Evolutionary conservation across 1,140 invertebrate genomes (phyloP).

Genomic region (Anoplophora glabripennis): DNA sequence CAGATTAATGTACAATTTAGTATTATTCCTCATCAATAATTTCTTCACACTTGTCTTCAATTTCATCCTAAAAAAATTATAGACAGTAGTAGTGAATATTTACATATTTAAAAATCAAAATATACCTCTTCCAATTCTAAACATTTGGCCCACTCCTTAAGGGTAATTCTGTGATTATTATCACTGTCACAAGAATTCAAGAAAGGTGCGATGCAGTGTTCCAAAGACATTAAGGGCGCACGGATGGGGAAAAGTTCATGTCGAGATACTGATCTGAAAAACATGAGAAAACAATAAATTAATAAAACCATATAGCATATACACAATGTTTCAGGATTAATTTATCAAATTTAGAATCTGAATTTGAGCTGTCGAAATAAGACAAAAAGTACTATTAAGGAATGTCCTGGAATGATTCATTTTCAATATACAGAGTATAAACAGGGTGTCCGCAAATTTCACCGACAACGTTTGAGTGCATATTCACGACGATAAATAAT

Average conservation of each 20-base stretch:
- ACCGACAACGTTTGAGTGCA: too few relatives aligned
- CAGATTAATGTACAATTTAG: slow-evolving; percentile 12
- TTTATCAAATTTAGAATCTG: too few relatives aligned
- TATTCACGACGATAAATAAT: too few relatives aligned
- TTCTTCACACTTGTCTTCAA: slow-evolving; percentile 61
- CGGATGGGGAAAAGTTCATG: slow-evolving; percentile 94
- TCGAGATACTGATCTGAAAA: slow-evolving; percentile 70
- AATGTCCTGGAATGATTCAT: too few relatives aligned
- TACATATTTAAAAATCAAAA: neutral
- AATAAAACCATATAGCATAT: neutral
- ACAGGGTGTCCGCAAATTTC: too few relatives aligned
- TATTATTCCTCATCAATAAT: slow-evolving; percentile 47
- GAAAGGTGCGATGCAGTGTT: slow-evolving; percentile 95
- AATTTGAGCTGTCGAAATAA: too few relatives aligned
- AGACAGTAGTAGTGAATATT: slow-evolving; percentile 1
- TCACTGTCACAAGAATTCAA: slow-evolving; percentile 83
- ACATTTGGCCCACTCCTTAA: slow-evolving; percentile 90
- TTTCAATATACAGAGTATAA: too few relatives aligned
- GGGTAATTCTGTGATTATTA: slow-evolving; percentile 83
- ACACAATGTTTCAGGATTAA: slow-evolving; percentile 3
- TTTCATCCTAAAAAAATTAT: slow-evolving; percentile 53
- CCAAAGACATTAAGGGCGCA: slow-evolving; percentile 86
- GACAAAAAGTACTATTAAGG: too few relatives aligned
- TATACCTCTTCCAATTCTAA: slow-evolving; percentile 75
- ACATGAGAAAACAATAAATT: neutral